Percentiles rank a stretch among this genome's conserved stretches.
Evolutionary conservation across 2,113 vertebrate genomes (phyloP).

Genomic region (Cinclus mexicanus): DNA sequence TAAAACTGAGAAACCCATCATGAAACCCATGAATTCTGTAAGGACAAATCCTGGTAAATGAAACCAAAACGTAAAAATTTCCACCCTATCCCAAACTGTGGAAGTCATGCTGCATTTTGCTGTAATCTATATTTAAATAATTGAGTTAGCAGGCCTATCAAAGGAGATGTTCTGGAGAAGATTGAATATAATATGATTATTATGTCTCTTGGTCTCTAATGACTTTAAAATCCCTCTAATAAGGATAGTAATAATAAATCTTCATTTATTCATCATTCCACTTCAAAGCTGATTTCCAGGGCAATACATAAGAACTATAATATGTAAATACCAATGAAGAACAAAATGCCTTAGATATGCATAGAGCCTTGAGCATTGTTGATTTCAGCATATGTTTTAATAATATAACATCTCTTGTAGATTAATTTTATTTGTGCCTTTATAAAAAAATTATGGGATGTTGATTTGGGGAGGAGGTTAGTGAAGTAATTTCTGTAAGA

Average conservation of each 20-base stretch:
- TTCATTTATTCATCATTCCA: conserved; percentile 56
- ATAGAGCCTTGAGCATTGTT: neutral
- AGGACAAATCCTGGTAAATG: neutral
- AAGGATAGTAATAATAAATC: conserved; percentile 55
- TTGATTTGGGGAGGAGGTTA: neutral
- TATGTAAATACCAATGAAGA: conserved; percentile 32
- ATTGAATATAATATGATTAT: conserved; percentile 41
- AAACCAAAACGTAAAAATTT: neutral
- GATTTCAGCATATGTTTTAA: conserved; percentile 27
- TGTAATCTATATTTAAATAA: conserved; percentile 26
- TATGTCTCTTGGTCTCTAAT: conserved; percentile 57
- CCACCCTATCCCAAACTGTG: neutral
- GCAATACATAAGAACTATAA: conserved; percentile 3
- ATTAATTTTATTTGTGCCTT: neutral
- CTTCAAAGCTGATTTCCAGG: conserved; percentile 57
- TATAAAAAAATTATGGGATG: neutral
- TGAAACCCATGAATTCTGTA: neutral
- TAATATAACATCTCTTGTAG: neutral
- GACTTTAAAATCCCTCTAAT: conserved; percentile 56
- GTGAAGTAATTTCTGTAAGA: neutral
- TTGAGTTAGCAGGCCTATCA: conserved; percentile 29
- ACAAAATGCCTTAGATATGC: neutral
- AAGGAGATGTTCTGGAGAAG: conserved; percentile 52
- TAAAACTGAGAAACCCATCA: neutral
- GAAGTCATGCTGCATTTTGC: neutral